Percentiles rank a stretch among this genome's conserved stretches.
phyloP scores from a whole-genome alignment of 2,797 vertebrate genomes.

The Megaceryle alcyon region DNA sequence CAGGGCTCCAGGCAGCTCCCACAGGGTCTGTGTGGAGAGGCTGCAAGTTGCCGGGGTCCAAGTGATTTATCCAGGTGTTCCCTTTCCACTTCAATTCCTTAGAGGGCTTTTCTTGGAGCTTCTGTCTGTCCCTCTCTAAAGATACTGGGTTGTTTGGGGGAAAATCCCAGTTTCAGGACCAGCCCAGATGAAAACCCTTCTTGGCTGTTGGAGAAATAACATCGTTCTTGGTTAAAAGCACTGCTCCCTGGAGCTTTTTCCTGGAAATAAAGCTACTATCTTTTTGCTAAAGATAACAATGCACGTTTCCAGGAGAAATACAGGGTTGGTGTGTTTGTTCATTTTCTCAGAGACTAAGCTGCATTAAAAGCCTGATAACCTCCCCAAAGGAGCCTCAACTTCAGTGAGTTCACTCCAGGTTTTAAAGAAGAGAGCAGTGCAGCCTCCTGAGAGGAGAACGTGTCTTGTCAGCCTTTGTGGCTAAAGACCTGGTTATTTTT shows the following conservation, averaged over 20 bases:
- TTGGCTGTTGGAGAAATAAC: not conserved
- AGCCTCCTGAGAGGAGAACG: not conserved
- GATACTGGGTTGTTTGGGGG: not conserved
- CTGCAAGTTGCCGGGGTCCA: too few relatives aligned
- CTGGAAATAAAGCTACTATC: not conserved
- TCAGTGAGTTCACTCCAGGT: not conserved
- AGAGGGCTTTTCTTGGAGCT: not conserved
- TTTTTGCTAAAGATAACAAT: slow-evolving; percentile 1
- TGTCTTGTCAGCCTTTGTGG: not conserved
- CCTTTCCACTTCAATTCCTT: too few relatives aligned
- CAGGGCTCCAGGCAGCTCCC: too few relatives aligned
- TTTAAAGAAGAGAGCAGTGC: not conserved
- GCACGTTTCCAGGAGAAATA: not conserved
- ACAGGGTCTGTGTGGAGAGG: too few relatives aligned
- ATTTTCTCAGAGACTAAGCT: not conserved
- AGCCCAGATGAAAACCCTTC: not conserved
- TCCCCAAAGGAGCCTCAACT: not conserved
- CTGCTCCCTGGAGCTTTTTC: not conserved
- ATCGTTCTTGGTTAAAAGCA: not conserved
- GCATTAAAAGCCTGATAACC: not conserved
- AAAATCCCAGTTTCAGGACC: not conserved
- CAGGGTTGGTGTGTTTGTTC: not conserved
- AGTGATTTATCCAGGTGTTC: too few relatives aligned
- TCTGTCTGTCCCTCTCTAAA: not conserved
- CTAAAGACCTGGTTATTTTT: not conserved